A percentile compares a stretch with the other conserved stretches of the same genome.
Evolutionary conservation across 2,797 vertebrate genomes (phyloP).

Genomic region (Erpetoichthys calabaricus): DNA sequence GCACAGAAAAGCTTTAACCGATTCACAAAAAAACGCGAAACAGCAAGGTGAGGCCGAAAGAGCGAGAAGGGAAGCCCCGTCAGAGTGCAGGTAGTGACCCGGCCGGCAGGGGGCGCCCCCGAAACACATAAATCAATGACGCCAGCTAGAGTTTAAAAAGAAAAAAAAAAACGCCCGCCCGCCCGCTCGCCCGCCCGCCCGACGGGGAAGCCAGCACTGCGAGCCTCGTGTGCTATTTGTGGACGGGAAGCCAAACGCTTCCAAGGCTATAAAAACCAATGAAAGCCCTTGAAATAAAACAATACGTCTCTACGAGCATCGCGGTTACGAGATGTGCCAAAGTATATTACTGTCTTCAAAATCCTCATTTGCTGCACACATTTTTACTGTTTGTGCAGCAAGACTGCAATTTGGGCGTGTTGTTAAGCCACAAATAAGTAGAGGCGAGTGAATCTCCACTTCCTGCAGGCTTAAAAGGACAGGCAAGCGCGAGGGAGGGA

Average conservation of each 20-base stretch:
- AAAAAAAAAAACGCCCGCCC: too few relatives aligned
- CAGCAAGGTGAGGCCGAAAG: conserved; percentile 32
- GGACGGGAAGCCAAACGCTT: neutral
- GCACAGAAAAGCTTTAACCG: conserved; percentile 84
- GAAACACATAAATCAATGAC: too few relatives aligned
- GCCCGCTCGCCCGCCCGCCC: too few relatives aligned
- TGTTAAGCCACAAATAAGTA: conserved; percentile 30
- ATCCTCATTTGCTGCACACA: conserved; percentile 17
- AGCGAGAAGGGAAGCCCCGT: too few relatives aligned
- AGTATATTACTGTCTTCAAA: conserved; percentile 15
- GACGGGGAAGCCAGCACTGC: too few relatives aligned
- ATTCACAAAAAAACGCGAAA: conserved; percentile 96
- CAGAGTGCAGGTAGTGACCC: too few relatives aligned
- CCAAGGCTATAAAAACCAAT: conserved; percentile 30
- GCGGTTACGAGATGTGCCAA: conserved; percentile 12
- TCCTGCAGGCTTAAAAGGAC: conserved; percentile 6
- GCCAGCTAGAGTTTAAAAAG: too few relatives aligned
- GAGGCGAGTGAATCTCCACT: conserved; percentile 31
- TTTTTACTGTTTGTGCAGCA: conserved; percentile 20
- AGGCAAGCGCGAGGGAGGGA: too few relatives aligned
- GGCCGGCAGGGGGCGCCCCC: too few relatives aligned
- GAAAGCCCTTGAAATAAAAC: conserved; percentile 14
- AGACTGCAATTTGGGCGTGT: conserved; percentile 33
- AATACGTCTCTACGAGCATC: conserved; percentile 12
- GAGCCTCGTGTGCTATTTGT: too few relatives aligned